phyloP scores from a whole-genome alignment of 2,113 vertebrate species.

The Anolis sagrei region DNA sequence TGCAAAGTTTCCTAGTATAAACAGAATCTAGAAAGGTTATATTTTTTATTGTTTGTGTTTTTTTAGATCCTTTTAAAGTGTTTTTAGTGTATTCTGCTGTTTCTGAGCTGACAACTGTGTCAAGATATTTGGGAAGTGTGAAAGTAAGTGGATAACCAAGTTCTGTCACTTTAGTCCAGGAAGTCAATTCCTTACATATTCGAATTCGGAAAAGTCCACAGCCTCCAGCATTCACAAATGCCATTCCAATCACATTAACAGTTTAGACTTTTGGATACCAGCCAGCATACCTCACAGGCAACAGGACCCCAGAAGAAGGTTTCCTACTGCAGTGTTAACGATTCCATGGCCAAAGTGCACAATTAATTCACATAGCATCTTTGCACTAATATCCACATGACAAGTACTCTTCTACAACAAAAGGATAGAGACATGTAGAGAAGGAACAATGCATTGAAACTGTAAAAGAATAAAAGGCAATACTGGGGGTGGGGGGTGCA shows the following conservation, averaged over 20 bases:
- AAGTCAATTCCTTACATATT: too few species aligned
- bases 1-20: constrained; percentile 23
- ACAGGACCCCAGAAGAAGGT: neutral
- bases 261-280: neutral
- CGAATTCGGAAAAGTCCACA: too few species aligned
- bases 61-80: too few species aligned
- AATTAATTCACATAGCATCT: neutral
- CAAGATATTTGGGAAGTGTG: too few species aligned
- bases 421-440: neutral
- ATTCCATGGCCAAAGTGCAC: neutral
- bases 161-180: too few species aligned
- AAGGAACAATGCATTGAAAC: neutral
- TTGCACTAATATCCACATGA: neutral
- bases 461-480: neutral
- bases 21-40: too few species aligned
- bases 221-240: too few species aligned
- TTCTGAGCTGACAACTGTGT: too few species aligned
- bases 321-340: neutral
- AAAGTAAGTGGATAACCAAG: too few species aligned
- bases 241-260: neutral
- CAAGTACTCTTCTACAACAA: neutral
- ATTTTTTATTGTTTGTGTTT: too few species aligned
- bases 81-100: too few species aligned
- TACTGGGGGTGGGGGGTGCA: neutral
- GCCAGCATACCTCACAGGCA: neutral